These are phyloP conservation scores for Nemoura dubitans DNA, from an alignment of 2,888 invertebrate genomes.

Conservation along the genomic window DNA sequence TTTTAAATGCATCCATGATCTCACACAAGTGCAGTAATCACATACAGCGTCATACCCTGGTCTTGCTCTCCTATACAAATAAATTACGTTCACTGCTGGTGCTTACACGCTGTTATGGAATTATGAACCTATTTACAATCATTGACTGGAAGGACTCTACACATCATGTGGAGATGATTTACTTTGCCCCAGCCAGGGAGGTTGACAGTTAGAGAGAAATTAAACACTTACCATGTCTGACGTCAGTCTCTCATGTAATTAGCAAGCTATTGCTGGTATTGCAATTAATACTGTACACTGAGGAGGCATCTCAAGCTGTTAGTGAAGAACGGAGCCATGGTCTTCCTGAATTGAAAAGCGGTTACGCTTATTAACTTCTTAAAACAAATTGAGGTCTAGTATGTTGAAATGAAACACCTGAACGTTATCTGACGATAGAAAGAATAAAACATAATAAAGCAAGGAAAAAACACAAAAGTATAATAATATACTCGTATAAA, in stretches of 20 bases:
- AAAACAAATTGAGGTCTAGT: no score
- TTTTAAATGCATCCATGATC: not conserved
- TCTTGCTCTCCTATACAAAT: not conserved
- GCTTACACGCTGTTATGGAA: not conserved
- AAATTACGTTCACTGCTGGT: not conserved
- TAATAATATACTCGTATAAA: no score
- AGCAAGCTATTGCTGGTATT: not conserved
- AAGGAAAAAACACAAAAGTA: no score
- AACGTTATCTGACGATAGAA: no score
- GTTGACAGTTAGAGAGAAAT: not conserved
- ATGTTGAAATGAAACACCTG: no score
- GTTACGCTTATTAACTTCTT: not conserved
- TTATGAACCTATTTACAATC: not conserved
- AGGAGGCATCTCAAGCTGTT: not conserved
- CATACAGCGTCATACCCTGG: not conserved
- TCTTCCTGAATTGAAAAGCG: not conserved
- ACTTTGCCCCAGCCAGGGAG: not conserved
- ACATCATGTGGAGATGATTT: constrained; percentile 7
- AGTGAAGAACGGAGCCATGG: not conserved
- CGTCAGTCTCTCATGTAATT: not conserved
- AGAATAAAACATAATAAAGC: no score
- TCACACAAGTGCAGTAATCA: not conserved
- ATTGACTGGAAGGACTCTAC: not conserved
- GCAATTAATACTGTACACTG: not conserved
- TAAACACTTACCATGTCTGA: not conserved